Conservation (phyloP, 1,140 invertebrate species). For the Sycophila sp. region DNA sequence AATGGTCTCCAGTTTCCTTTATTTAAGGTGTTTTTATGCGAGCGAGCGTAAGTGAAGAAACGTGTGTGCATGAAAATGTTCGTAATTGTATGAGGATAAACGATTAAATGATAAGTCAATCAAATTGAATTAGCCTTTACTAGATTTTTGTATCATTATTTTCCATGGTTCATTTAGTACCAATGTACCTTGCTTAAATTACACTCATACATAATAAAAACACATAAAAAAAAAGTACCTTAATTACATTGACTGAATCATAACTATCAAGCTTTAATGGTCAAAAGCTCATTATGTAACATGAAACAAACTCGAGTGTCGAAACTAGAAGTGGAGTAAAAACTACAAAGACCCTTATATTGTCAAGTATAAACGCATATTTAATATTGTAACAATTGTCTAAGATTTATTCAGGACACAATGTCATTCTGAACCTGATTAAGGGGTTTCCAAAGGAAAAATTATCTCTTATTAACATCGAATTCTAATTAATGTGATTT, state of each 20-base stretch:
- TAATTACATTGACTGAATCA: conserved; percentile 25
- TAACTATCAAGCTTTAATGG: conserved; percentile 29
- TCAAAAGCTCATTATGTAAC: conserved; percentile 38
- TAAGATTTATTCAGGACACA: conserved; percentile 58
- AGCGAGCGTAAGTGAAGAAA: background rate
- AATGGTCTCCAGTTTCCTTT: conserved; percentile 27
- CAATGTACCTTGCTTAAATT: conserved; percentile 39
- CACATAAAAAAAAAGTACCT: conserved; percentile 28
- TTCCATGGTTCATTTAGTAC: conserved; percentile 38
- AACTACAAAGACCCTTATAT: conserved; percentile 50
- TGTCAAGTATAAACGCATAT: conserved; percentile 57
- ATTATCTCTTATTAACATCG: conserved; percentile 24
- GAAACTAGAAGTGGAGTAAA: conserved; percentile 41
- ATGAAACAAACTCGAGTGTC: conserved; percentile 50
- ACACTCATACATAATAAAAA: conserved; percentile 13
- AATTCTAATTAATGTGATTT: background rate
- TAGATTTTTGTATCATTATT: conserved; percentile 38
- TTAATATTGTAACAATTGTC: conserved; percentile 54
- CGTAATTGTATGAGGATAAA: background rate
- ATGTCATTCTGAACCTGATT: conserved; percentile 57
- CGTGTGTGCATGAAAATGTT: background rate
- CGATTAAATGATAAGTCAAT: conserved; percentile 30
- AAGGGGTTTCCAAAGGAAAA: conserved; percentile 55
- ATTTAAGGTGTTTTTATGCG: conserved; percentile 2
- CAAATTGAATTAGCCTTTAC: conserved; percentile 32